Evolutionary conservation across 2,888 invertebrate genomes (phyloP), one percentile per base, ranked within the genome.

Genomic region (Nyleta sp.): DNA sequence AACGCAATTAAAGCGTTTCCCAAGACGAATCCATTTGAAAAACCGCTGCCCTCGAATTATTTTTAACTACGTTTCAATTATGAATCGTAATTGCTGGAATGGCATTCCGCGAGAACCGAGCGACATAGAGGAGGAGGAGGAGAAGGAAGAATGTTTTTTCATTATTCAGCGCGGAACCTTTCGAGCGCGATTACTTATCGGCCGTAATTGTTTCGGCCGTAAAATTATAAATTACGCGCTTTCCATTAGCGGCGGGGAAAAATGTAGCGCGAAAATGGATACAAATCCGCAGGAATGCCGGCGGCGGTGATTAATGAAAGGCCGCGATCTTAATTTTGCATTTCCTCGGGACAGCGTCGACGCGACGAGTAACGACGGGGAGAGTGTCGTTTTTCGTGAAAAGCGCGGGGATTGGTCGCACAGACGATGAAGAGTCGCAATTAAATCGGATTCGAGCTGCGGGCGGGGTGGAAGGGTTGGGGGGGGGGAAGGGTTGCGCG

Each of bases 361-460:
- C 31, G 42, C 52, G 59, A 50, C 52, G 28, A 67, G 42, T 20
- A 44, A 67, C 65, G 62, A 48, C 68, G 60, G 35, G 18, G 22
- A 72, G 28, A 52, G 31, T 35, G 74, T 73, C 60, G 38, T 18
- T 67, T 65, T 60, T 42, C 31, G 2, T 55, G 62, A 46, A 60
- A 53, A 71, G 59, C 31, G 17, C 42, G 52, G 70, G 44, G 35
- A 60, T 71, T 62, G 71, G 62, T 46, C 22, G 15, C 72, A 55
- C 55, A 31, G 53, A 46, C 53, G 52, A 33, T 53, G 55, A 46
- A 44, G 70, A 42, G 59, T 46, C 42, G 22, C 60, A 77, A 77
- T 77, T 67, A 53, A 65, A 72, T 71, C 52, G 60, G 60, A 77
- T 60, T 65, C 71, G 67, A 31, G 17, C 52, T 52, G 40, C 15